Conservation (phyloP, 1,140 invertebrate genomes). For the Danaus plexippus region DNA sequence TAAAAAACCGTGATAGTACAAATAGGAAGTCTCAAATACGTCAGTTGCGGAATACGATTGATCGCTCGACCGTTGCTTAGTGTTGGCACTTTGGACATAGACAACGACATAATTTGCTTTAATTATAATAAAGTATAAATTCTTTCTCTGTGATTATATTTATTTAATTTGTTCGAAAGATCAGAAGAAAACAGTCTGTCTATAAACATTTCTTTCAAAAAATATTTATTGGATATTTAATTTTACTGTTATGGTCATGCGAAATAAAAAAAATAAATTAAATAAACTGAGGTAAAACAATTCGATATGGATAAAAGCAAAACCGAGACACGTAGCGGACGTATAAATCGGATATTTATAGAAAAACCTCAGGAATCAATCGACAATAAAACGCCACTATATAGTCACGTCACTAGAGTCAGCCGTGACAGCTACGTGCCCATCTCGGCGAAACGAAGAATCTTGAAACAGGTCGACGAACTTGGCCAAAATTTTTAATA, state of each 20-base stretch:
- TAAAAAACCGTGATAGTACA: conserved; percentile 10
- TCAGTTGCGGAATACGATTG: conserved; percentile 18
- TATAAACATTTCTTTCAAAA: too few species aligned
- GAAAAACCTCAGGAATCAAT: conserved; percentile 45
- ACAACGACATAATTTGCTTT: neutral
- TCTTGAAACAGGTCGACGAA: conserved; percentile 43
- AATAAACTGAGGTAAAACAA: too few species aligned
- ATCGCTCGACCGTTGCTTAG: conserved; percentile 14
- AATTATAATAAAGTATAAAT: neutral
- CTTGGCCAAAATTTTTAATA: conserved; percentile 7
- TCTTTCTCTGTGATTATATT: too few species aligned
- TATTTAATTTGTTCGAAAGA: too few species aligned
- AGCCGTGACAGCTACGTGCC: conserved; percentile 51
- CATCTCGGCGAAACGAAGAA: conserved; percentile 36
- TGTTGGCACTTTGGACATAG: conserved; percentile 14
- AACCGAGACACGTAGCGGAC: conserved; percentile 19
- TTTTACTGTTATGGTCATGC: too few species aligned
- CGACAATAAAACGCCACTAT: conserved; percentile 44
- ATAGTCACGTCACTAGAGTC: conserved; percentile 50
- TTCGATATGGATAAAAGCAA: neutral
- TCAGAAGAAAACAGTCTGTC: too few species aligned
- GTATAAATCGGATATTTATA: conserved; percentile 24
- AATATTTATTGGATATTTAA: too few species aligned
- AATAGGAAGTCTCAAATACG: conserved; percentile 20
- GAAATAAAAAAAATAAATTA: too few species aligned